Evolutionary conservation across 2,113 vertebrate species (phyloP).

Genomic region (human (Homo sapiens)): GRCh38 chr6:1474001-1474500

Average conservation of each 20-base stretch:
- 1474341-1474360: not conserved
- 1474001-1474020: not conserved
- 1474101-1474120: not conserved
- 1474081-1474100: not conserved
- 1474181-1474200: not conserved
- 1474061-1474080: not conserved
- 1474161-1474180: not conserved
- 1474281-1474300: not conserved
- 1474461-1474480: not conserved
- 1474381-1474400: not conserved
- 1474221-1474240: not conserved
- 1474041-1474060: not conserved
- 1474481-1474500: not conserved
- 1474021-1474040: not conserved
- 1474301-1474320: not conserved
- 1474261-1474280: not conserved
- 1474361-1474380: not conserved
- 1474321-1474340: not conserved
- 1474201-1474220: not conserved
- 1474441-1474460: not conserved
- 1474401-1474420: not conserved
- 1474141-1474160: not conserved
- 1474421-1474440: not conserved
- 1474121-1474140: not conserved
- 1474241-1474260: not conserved